A percentile compares a stretch with the other conserved stretches of the same genome.
Evolutionary conservation across 2,888 invertebrate genomes (phyloP).

Genomic region (Stegana nigrithorax): DNA sequence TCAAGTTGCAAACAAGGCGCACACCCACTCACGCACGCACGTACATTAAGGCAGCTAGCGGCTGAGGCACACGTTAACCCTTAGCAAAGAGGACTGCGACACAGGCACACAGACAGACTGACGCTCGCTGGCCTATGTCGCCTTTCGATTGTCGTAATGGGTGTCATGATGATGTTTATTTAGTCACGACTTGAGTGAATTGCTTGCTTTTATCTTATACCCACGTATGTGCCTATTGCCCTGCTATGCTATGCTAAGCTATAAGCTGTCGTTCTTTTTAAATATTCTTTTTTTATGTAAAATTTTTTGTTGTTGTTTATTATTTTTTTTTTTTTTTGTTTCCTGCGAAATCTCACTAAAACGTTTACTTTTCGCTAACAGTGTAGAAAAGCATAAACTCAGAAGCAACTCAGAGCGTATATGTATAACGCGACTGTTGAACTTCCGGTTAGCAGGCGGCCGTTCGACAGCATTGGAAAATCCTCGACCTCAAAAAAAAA

Average conservation of each 20-base stretch:
- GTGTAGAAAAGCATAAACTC: constrained; percentile 14
- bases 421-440: constrained; percentile 31
- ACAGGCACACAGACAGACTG: background rate
- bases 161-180: constrained; percentile 53
- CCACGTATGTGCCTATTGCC: background rate
- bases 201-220: constrained; percentile 22
- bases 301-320: too few species aligned
- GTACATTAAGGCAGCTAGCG: background rate
- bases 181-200: constrained; percentile 37
- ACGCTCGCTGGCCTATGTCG: constrained; percentile 14
- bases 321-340: constrained; percentile 17
- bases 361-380: constrained; percentile 3
- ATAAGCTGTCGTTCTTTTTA: too few species aligned
- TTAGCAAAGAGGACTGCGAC: background rate
- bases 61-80: constrained; percentile 38
- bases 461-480: background rate
- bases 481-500: constrained; percentile 51
- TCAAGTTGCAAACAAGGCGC: constrained; percentile 50
- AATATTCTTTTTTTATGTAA: too few species aligned
- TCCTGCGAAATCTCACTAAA: constrained; percentile 7
- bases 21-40: constrained; percentile 22
- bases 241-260: too few species aligned
- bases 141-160: constrained; percentile 45
- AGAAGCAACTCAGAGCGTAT: constrained; percentile 8
- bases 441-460: constrained; percentile 20